phyloP scores from a whole-genome alignment of 2,797 vertebrate genomes.

The Pseudocheirus occidentalis region DNA sequence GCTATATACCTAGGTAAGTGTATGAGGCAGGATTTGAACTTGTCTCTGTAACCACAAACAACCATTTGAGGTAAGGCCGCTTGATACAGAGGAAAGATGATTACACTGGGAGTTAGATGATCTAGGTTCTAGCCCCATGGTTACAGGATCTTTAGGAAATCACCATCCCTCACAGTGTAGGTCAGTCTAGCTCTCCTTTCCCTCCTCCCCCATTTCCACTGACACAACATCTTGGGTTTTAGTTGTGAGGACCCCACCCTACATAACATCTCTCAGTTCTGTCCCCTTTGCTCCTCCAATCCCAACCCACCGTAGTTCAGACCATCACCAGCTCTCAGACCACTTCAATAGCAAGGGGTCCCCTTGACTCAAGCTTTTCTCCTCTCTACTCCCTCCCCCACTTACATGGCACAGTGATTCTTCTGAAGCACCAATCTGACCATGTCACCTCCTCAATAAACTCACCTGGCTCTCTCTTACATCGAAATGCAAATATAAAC shows the following conservation, averaged over 20 bases:
- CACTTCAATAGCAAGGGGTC: not conserved
- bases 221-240: not conserved
- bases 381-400: too few species aligned
- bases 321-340: not conserved
- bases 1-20: not conserved
- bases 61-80: not conserved
- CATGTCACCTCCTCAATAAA: not conserved
- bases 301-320: not conserved
- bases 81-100: not conserved
- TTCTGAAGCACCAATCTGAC: not conserved
- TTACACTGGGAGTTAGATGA: not conserved
- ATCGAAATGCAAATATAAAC: not conserved
- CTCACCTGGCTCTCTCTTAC: too few species aligned
- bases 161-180: not conserved
- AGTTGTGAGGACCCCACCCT: too few species aligned
- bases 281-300: not conserved
- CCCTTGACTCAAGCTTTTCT: not conserved
- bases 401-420: not conserved
- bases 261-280: not conserved
- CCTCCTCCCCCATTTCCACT: not conserved
- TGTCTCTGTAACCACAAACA: not conserved
- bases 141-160: not conserved
- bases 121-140: too few species aligned
- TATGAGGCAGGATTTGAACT: not conserved
- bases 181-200: not conserved